Conservation (phyloP, 2,888 invertebrate species). For the Sinodicranocentrus sp. region DNA sequence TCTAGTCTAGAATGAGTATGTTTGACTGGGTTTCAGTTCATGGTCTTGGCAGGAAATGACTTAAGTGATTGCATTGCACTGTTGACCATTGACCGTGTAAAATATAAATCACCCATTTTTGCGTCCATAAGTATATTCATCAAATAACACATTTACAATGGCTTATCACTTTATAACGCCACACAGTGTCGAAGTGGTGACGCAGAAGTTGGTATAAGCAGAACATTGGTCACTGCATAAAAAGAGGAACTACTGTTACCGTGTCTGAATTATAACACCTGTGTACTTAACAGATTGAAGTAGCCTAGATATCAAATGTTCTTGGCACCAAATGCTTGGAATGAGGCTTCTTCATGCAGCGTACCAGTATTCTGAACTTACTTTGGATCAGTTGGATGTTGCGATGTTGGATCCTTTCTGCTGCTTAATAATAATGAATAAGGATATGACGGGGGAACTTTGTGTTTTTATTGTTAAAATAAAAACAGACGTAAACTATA, state of each 20-base stretch:
- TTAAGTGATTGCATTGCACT: not conserved
- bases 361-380: too few relatives aligned
- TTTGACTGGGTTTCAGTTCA: constrained; percentile 5
- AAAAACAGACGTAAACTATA: too few relatives aligned
- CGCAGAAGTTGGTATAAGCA: not conserved
- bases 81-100: constrained; percentile 11
- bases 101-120: not conserved
- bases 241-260: not conserved
- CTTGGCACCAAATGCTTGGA: constrained; percentile 22
- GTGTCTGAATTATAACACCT: not conserved
- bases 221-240: not conserved
- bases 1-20: too few relatives aligned
- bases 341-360: not conserved
- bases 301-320: not conserved
- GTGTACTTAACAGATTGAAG: not conserved
- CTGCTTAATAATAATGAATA: not conserved
- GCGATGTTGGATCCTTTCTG: not conserved
- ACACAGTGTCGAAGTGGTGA: too few relatives aligned
- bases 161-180: not conserved
- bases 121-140: not conserved
- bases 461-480: too few relatives aligned
- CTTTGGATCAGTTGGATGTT: too few relatives aligned
- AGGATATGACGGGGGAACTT: too few relatives aligned
- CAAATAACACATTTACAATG: not conserved
- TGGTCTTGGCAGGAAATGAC: constrained; percentile 15